phyloP scores from a whole-genome alignment of 2,888 invertebrate genomes.

The Tridacna gigas region DNA sequence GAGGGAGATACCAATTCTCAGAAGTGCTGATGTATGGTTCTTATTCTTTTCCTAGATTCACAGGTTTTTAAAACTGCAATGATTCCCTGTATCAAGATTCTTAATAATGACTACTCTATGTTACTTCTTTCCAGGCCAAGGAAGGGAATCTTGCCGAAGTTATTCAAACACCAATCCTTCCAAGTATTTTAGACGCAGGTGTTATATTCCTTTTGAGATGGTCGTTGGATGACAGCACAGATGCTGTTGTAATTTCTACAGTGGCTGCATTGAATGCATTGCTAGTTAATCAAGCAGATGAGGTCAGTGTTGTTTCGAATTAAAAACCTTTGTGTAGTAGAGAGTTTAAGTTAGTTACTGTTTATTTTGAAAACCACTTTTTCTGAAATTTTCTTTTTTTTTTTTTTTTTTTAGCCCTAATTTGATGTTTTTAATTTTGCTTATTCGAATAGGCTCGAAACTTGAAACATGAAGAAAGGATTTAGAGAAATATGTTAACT shows the following conservation, averaged over 20 bases:
- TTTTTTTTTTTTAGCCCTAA: too few relatives aligned
- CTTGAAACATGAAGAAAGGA: too few relatives aligned
- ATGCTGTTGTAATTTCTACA: slow-evolving; percentile 90
- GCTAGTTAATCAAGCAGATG: slow-evolving; percentile 91
- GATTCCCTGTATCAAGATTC: too few relatives aligned
- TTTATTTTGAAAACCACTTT: too few relatives aligned
- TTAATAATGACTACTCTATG: background rate
- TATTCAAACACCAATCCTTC: slow-evolving; percentile 89
- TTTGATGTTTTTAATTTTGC: too few relatives aligned
- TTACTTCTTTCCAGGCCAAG: slow-evolving; percentile 78
- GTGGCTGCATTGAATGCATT: slow-evolving; percentile 91
- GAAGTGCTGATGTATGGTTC: too few relatives aligned
- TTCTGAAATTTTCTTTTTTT: too few relatives aligned
- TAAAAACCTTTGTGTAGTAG: background rate
- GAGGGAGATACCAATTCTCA: too few relatives aligned
- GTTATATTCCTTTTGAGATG: slow-evolving; percentile 92
- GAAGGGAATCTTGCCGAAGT: slow-evolving; percentile 91
- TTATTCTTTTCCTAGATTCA: too few relatives aligned
- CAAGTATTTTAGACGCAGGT: slow-evolving; percentile 88
- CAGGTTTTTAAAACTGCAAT: too few relatives aligned
- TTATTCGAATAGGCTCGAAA: too few relatives aligned
- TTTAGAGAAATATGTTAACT: background rate
- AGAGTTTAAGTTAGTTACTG: too few relatives aligned
- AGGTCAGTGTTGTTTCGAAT: slow-evolving; percentile 85
- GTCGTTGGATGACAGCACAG: slow-evolving; percentile 93